Base-by-base conservation (phyloP, 2,797 vertebrate species). In the Kryptopterus vitreolus region DNA sequence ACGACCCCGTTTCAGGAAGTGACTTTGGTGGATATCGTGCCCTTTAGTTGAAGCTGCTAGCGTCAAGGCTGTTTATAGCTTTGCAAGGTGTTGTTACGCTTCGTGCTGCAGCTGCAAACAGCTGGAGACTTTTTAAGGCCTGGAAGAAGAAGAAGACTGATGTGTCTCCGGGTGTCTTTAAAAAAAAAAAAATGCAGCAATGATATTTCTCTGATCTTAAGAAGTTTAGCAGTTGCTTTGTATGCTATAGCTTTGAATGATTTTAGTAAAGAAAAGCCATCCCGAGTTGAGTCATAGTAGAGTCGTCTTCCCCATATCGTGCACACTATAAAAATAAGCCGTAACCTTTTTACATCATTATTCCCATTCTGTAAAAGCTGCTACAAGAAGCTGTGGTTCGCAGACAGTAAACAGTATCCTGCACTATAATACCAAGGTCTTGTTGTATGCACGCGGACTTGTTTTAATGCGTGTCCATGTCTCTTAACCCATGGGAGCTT, bases 61-160 rank as follows among this genome's bases (percentile, higher is more conserved):
- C 88, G 74, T 80, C 2, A 82, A 85, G 83, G 76, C 63, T 70
- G 77, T 71, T 86, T 86, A 87, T 86, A 85, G 85, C 78, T 89
- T 89, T 88, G 87, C 89, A 93, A 89, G 87, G 88, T 90, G 90
- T 88, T 80, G 73, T 88, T 85, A 85, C 84, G 86, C 88, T 89
- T 85, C 83, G 82, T 79, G 74, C 86, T 89, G 87, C 93, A 95
- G 92, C 94, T 94, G 92, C 91, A 91, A 91, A 87, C 93, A 92
- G 92, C 90, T 92, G 91, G 91, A 92, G 84, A 83, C 84, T 86
- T 82, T 73, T 88, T 87, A 85, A 78, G 82, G 82, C 79, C 83
- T 80, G 70, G 63, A 22, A 61, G 76, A 85, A 61, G 76, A 85
- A 55, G 24, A 71, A 74, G 57, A 77, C 52, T 75, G 63, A 69